Evolutionary conservation across 2,113 vertebrate genomes (phyloP).

Genomic region (Prolemur simus): DNA sequence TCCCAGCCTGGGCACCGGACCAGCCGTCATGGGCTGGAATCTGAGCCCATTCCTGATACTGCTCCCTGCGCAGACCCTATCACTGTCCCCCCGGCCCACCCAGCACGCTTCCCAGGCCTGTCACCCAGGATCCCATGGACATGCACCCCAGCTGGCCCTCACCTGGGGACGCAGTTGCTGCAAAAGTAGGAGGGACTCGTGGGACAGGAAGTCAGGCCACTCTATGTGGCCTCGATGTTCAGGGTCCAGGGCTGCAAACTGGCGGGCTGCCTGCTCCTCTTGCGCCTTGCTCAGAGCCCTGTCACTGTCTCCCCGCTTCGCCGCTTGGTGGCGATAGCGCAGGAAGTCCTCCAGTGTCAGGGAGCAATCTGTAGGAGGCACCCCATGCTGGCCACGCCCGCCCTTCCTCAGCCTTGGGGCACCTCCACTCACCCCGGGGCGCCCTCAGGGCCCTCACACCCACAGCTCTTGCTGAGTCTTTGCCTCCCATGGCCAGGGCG

Average conservation of each 20-base stretch:
- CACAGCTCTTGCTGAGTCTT: neutral
- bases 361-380: conserved; percentile 86
- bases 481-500: neutral
- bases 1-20: neutral
- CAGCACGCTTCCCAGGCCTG: neutral
- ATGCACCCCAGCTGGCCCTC: neutral
- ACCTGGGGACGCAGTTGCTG: conserved; percentile 94
- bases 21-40: neutral
- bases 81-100: neutral
- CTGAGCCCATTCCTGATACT: neutral
- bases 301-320: conserved; percentile 90
- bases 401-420: neutral
- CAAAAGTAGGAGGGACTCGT: conserved; percentile 92
- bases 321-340: conserved; percentile 94
- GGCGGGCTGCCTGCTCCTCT: conserved; percentile 90
- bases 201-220: conserved; percentile 96
- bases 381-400: neutral
- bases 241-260: conserved; percentile 93
- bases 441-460: neutral
- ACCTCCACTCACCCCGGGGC: neutral
- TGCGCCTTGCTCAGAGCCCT: conserved; percentile 89
- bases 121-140: neutral
- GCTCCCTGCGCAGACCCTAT: neutral
- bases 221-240: conserved; percentile 93
- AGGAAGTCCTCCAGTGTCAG: conserved; percentile 94